Conservation (phyloP, 1,140 invertebrate genomes). For the Physella acuta region DNA sequence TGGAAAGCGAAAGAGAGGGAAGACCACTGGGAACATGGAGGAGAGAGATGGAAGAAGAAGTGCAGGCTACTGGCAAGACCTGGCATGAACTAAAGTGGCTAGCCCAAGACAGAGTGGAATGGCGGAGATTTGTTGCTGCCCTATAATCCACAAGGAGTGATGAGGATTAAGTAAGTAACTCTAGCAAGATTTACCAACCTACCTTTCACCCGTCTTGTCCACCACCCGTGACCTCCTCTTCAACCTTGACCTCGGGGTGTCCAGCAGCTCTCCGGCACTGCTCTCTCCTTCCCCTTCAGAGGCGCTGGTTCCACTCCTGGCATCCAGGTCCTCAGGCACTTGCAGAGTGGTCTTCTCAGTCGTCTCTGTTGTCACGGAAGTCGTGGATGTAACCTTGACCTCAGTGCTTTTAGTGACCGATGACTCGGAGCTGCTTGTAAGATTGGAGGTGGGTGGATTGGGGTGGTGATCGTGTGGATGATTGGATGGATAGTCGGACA, state of each 20-base stretch:
- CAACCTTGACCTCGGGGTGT: constrained; percentile 17
- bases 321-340: constrained; percentile 1
- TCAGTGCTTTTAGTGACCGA: background rate
- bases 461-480: background rate
- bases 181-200: background rate
- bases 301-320: background rate
- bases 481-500: too few species aligned
- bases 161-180: too few species aligned
- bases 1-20: constrained; percentile 16
- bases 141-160: too few species aligned
- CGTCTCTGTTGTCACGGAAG: background rate
- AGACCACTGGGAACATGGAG: too few species aligned
- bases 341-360: background rate
- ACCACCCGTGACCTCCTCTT: constrained; percentile 30
- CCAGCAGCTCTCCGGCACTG: constrained; percentile 39
- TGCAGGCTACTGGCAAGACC: too few species aligned
- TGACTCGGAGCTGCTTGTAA: background rate
- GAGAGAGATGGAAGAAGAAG: too few species aligned
- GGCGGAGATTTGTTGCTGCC: too few species aligned
- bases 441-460: background rate
- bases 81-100: too few species aligned
- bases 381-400: background rate
- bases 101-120: too few species aligned
- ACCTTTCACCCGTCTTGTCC: constrained; percentile 21
- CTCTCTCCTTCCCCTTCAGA: constrained; percentile 26